Base-by-base conservation (phyloP, 2,113 vertebrate genomes). In the Collichthys lucidus region DNA sequence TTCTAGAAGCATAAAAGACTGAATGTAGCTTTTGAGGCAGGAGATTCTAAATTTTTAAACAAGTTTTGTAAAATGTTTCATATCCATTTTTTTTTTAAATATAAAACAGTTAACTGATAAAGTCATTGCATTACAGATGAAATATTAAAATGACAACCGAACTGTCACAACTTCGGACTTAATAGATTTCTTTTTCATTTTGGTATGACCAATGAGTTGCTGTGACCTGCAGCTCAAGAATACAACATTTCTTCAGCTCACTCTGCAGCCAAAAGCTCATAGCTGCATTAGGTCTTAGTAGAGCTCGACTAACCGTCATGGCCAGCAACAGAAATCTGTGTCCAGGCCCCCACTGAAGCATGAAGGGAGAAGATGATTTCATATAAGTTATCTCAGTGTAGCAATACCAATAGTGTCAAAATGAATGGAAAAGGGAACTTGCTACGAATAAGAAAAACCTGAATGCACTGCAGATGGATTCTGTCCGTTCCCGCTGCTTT, bases 361-460 rank as follows among this genome's bases (percentile, higher is more conserved):
- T 87, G 74, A 92, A 89, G 79, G 49, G 67, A 82, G 65, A 77
- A 53, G 80, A 84, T 89, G 68, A 91, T 88, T 90, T 80, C 79
- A 67, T 80, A 64, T 24, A 84, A 78, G 81, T 84, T 86, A 85
- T 85, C 84, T 72, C 63, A 11, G 65, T 50, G 59, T 70, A 77
- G 67, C 69, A 79, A 67, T 12, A 63, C 62, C 56, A 88, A 62
- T 77, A 59, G 75, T 84, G 49, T 85, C 29, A 66, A 67, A 83
- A 90, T 85, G 57, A 83, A 89, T 79, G 29, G 75, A 50, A 50
- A 80, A 71, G 26, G 26, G 29, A 66, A 83, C 42, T 79, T 78
- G 49, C 80, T 74, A 61, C 75, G 65, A 87, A 84, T 89, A 80
- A 83, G 55, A 85, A 89, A 84, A 76, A 22, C 17, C 19, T 56